Evolutionary conservation across 1,140 invertebrate genomes (phyloP), one percentile per base, ranked within the genome.

Genomic region (Achroia grisella): DNA sequence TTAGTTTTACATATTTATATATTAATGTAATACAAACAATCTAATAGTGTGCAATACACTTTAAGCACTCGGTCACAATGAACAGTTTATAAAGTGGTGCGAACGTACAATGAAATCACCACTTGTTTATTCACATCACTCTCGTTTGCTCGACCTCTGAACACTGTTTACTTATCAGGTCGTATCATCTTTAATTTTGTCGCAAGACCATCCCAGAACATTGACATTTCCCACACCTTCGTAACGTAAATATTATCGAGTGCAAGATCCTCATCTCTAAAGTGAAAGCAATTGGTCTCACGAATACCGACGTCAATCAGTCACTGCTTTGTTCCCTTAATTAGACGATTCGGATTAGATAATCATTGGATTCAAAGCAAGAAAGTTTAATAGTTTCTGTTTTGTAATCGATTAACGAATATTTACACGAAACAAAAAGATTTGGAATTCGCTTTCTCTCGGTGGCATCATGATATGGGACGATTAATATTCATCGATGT

Each of bases 261-360:
- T n/a, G 10, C 17, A 31, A 13, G 37, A 52, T 52, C 43, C 27
- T 27, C 23, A 15, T 33, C 10, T 10, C 37, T 5, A 31, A 27
- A 44, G 48, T 40, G 48, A 51, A 51, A 51, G 48, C 48, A 44
- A n/a, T 36, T 14, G 32, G 29, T 41, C 15, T 11, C 27, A 37
- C 31, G 11, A 35, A 32, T 28, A 15, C 10, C 11, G 30, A n/a
- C 31, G 36, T 40, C 32, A 11, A 17, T 23, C 35, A 27, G 29
- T 31, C 35, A 23, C 33, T 14, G 23, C 43, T 41, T 52, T 52
- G 44, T 52, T 52, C 17, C 32, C 41, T n/a, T 44, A 52, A 46
- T 52, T 52, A 46, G 35, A 42, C 23, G 43, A 46, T 44, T 44
- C 41, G 42, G 45, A 45, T 42, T 35, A 31, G 43, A 52, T 52